Conservation (phyloP, 2,797 vertebrate genomes). For the Malurus leucopterus region DNA sequence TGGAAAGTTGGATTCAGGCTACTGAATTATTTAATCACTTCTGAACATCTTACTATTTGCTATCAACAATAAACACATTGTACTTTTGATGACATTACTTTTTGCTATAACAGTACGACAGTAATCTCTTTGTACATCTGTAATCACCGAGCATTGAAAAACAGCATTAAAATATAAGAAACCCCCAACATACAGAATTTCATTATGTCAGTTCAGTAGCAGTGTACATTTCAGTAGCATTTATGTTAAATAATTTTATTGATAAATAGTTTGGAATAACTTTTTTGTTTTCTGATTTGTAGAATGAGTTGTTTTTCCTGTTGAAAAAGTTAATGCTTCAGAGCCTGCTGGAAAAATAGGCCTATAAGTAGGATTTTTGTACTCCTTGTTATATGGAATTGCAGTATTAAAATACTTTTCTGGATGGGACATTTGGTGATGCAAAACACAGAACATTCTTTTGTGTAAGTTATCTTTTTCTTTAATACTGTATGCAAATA, state of each 20-base stretch:
- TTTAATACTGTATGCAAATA: not conserved
- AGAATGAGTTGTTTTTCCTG: not conserved
- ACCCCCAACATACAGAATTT: not conserved
- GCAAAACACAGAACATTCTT: not conserved
- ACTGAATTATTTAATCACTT: not conserved
- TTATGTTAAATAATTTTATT: not conserved
- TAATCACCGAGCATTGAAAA: not conserved
- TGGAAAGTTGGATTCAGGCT: not conserved
- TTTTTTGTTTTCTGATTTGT: not conserved
- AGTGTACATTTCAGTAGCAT: not conserved
- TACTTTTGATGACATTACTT: not conserved
- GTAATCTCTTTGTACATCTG: not conserved
- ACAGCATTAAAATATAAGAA: not conserved
- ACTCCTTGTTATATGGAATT: not conserved
- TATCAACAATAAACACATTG: not conserved
- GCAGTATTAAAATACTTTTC: not conserved
- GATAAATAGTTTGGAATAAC: not conserved
- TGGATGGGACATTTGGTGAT: not conserved
- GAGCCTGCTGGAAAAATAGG: not conserved
- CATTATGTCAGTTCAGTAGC: not conserved
- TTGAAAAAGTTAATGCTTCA: not conserved
- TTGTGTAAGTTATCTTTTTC: not conserved
- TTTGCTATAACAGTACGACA: not conserved
- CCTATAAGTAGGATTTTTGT: not conserved
- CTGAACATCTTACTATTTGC: not conserved